Evolutionary conservation across 2,888 invertebrate species (phyloP), one percentile per base, ranked within the genome.

Genomic region (Perithous albicinctus): DNA sequence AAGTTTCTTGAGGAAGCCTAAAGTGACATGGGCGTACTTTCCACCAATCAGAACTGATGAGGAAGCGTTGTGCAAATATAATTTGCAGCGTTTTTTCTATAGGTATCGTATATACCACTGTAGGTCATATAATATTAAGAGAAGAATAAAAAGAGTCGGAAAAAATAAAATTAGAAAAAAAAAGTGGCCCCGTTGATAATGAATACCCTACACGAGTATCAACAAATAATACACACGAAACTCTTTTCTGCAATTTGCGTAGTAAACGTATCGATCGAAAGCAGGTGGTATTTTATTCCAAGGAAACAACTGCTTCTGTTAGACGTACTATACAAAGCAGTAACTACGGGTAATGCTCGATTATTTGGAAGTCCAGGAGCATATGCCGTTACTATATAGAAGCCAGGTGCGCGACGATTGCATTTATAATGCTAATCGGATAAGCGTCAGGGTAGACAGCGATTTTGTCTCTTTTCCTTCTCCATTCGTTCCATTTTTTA

Each of bases 391-490:
- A 20, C 10, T 23, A 8, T 8, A 41, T 18, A 20, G n/a, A 18
- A 35, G 69, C 80, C 80, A 80, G 80, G 80, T 80, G 80, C 56
- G 15, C 46, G 70, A 29, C 41, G 61, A 18, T 63, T 56, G 61
- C 56, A 70, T 75, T 70, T 75, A 75, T 64, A 69, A 80, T 80
- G 75, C 56, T 75, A 73, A 78, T 78, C 73, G 61, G 51, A 56
- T 69, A 51, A 59, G 69, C 23, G 59, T 76, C 67, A 46, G 67
- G 46, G 46, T n/a, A 26, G 29, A 74, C 26, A 43, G 32, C 73
- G 26, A 69, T 63, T 63, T 75, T 46, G 74, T 74, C 69, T 64
- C 35, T 54, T 10, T n/a, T n/a, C n/a, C 51, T 20, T 51, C n/a
- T 59, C 35, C 38, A 18, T 54, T 54, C 15, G 8, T 15, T 35